A percentile compares a stretch with the other conserved stretches of the same genome.
phyloP scores from a whole-genome alignment of 2,797 vertebrate species.

The Denticeps clupeoides region DNA sequence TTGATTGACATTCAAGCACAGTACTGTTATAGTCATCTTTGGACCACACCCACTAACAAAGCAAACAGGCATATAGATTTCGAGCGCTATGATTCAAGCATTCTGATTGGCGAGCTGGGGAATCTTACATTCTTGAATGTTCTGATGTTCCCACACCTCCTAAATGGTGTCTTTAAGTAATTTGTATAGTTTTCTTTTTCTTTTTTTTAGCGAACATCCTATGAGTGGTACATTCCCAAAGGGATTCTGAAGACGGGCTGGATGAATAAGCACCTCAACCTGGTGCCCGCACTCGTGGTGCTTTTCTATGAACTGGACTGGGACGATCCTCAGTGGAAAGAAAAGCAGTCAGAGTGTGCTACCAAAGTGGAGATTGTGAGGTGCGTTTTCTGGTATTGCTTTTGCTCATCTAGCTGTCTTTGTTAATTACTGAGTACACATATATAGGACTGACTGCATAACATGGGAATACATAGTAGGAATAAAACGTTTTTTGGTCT shows the following conservation, averaged over 20 bases:
- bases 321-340: conserved; percentile 96
- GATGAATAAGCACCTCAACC: conserved; percentile 97
- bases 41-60: too few species aligned
- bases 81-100: too few species aligned
- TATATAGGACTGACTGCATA: background rate
- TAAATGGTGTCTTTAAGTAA: background rate
- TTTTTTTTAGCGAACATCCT: conserved; percentile 76
- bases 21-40: too few species aligned
- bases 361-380: conserved; percentile 96
- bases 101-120: too few species aligned
- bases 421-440: too few species aligned
- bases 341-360: conserved; percentile 91
- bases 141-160: background rate
- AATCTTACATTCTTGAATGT: too few species aligned
- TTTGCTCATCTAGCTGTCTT: background rate
- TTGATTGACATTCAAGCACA: too few species aligned
- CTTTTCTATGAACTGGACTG: conserved; percentile 96
- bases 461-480: background rate
- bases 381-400: conserved; percentile 39
- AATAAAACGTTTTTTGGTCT: background rate
- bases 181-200: background rate
- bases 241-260: conserved; percentile 94
- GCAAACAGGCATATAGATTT: too few species aligned
- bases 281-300: conserved; percentile 90
- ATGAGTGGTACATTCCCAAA: conserved; percentile 98